Base-by-base conservation (phyloP, 1,140 invertebrate genomes). In the Musca domestica region DNA sequence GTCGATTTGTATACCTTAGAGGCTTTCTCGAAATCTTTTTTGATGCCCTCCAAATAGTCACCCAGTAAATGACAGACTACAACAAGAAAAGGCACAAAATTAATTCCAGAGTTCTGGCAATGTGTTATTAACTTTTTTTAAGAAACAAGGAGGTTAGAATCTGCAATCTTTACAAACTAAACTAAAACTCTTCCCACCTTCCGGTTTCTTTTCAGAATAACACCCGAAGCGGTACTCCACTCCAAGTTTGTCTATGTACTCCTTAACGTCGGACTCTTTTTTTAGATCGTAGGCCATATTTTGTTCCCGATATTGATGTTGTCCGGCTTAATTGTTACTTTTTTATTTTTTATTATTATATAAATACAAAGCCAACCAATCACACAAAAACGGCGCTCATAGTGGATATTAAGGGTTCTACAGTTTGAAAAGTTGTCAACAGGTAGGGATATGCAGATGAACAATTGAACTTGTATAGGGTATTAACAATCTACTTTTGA, bases 161-260 rank as follows among this genome's bases (percentile, higher is more conserved):
- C 48, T 27, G n/a, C 25, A 22, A 54, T 20, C 6, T 20, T 22
- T 22, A 22, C 4, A n/a, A 3, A 5, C 14, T 58, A 64, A 25
- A 25, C 9, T 48, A 66, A 66, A 66, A 30, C 27, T 23, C 56
- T 61, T 67, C 70, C 81, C 81, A 92, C 92, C 91, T 84, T 94
- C 91, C 14, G 91, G 85, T 71, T 89, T 90, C 75, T 93, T 93
- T 79, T 95, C 92, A 52, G 87, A 87, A 69, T 90, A 93, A 83
- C 95, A 98, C 47, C 94, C 92, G 80, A 95, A 97, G 73, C 91
- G 86, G 77, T 96, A 97, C 81, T 98, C 95, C 14, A 91, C 92
- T n/a, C 91, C 91, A 66, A 97, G 83, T 78, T 96, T 96, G 70
- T 95, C 88, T 25, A 96, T 77, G 80, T 91, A 98, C 71, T 94